phyloP scores from a whole-genome alignment of 2,797 vertebrate genomes.

The Amniataba percoides region DNA sequence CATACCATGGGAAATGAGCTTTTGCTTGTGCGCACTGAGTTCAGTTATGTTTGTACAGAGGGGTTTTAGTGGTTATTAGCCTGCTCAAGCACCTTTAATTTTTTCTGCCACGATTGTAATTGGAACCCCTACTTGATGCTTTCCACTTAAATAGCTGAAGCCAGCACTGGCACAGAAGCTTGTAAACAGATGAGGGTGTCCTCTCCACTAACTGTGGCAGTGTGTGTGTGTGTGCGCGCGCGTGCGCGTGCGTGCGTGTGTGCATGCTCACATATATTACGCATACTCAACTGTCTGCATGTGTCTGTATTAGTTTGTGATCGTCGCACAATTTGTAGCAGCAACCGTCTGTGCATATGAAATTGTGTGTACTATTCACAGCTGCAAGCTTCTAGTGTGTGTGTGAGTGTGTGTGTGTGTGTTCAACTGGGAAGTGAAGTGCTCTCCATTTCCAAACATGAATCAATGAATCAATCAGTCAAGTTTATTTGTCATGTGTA shows the following conservation, averaged over 20 bases:
- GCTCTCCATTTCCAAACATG: conserved; percentile 31
- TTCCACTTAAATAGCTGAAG: conserved; percentile 57
- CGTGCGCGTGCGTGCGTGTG: conserved; percentile 14
- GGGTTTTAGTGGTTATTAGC: conserved; percentile 58
- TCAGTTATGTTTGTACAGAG: conserved; percentile 43
- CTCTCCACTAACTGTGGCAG: conserved; percentile 34
- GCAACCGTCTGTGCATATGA: conserved; percentile 47
- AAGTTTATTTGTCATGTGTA: too few species aligned
- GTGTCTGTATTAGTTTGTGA: conserved; percentile 60
- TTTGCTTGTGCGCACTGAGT: conserved; percentile 31
- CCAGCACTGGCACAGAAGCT: conserved; percentile 27
- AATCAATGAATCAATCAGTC: too few species aligned
- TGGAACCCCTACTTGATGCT: conserved; percentile 61
- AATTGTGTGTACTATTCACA: conserved; percentile 38
- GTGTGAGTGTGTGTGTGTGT: conserved; percentile 34
- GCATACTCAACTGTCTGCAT: conserved; percentile 37
- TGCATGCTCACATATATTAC: conserved; percentile 27
- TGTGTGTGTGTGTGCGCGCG: conserved; percentile 17
- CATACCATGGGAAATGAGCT: conserved; percentile 52
- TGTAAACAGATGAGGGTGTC: conserved; percentile 62
- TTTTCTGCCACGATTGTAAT: conserved; percentile 59
- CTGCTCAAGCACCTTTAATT: conserved; percentile 57
- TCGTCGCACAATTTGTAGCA: conserved; percentile 52
- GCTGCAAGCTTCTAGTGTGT: conserved; percentile 33
- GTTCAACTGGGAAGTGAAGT: conserved; percentile 27